Evolutionary conservation across 2,797 vertebrate genomes (phyloP).

Genomic region (Vespertilio murinus): DNA sequence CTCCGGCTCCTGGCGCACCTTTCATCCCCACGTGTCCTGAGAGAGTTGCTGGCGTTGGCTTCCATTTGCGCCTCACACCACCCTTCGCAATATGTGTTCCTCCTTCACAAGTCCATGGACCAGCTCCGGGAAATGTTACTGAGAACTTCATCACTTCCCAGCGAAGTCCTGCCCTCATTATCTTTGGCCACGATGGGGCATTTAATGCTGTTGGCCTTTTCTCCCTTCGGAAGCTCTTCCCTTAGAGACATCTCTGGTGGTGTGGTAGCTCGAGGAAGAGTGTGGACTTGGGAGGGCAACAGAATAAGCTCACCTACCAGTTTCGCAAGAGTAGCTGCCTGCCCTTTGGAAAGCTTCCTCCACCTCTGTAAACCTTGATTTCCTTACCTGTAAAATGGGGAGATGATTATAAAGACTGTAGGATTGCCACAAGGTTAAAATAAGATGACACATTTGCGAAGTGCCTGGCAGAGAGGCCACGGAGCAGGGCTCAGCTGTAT

Average conservation of each 20-base stretch:
- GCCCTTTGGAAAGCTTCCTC: not conserved
- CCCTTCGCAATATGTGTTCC: not conserved
- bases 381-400: not conserved
- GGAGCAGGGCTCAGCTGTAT: rapidly evolving
- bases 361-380: not conserved
- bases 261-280: not conserved
- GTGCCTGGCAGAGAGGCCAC: not conserved
- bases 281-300: not conserved
- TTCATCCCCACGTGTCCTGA: not conserved
- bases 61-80: not conserved
- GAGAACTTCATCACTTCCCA: not conserved
- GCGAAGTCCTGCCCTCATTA: not conserved
- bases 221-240: not conserved
- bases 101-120: not conserved
- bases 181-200: not conserved
- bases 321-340: not conserved
- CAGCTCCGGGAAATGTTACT: not conserved
- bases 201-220: not conserved
- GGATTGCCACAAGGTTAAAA: not conserved
- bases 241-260: not conserved
- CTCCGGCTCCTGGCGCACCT: not conserved
- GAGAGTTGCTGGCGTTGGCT: not conserved
- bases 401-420: not conserved
- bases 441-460: not conserved
- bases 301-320: not conserved